Evolutionary conservation across 2,113 vertebrate genomes (phyloP).

Genomic region (Ctenomys sociabilis): DNA sequence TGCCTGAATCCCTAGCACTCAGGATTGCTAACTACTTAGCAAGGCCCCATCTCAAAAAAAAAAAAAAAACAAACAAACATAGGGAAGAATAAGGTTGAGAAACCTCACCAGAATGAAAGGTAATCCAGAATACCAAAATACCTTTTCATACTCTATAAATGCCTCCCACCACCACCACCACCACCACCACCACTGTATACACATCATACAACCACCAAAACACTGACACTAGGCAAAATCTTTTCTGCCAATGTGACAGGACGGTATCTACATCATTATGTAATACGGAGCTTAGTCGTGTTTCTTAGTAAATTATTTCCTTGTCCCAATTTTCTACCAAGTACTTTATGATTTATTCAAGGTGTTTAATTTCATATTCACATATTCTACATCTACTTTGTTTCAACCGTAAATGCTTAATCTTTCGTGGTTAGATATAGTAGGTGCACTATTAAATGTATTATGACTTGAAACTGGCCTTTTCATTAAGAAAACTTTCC

Average conservation of each 20-base stretch:
- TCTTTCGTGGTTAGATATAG: neutral
- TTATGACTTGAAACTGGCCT: neutral
- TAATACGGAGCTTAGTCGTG: neutral
- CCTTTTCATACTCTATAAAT: neutral
- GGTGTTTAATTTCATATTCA: neutral
- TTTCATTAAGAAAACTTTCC: neutral
- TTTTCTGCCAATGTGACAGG: neutral
- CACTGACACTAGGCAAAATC: neutral
- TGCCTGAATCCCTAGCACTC: neutral
- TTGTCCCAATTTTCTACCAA: neutral
- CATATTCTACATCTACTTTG: neutral
- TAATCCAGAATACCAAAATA: neutral
- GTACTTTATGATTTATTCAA: neutral
- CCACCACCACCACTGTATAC: neutral
- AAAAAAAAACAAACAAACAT: neutral
- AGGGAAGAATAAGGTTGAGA: neutral
- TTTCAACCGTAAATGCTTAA: neutral
- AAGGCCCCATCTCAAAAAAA: neutral
- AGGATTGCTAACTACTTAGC: neutral
- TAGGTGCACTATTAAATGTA: neutral
- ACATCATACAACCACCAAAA: neutral
- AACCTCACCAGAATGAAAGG: neutral
- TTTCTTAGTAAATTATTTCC: neutral
- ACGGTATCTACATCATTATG: neutral
- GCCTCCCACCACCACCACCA: neutral